Base-by-base conservation (phyloP, 1,140 invertebrate genomes). In the Plodia interpunctella region DNA sequence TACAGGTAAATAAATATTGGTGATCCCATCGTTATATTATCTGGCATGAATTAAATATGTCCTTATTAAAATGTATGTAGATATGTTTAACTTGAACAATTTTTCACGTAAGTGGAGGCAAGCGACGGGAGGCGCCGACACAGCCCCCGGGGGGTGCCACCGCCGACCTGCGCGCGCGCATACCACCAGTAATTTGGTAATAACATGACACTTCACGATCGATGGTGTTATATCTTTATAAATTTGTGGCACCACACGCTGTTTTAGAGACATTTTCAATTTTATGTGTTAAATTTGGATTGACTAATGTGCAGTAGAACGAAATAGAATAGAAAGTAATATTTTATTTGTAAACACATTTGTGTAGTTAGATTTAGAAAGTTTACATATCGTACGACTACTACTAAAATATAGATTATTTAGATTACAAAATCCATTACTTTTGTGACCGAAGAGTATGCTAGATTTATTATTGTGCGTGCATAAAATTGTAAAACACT, bases 41-140 rank as follows among this genome's bases (percentile, higher is more conserved):
- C n/a, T n/a, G n/a, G n/a, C 15, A 44, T 44, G 13, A 15, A 44
- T 44, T 44, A 15, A 17, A 17, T 15, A 15, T 15, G 13, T 44
- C n/a, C n/a, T n/a, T 44, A 17, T 13, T 44, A 15, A 17, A 15
- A n/a, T 15, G 2, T 2, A 44, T n/a, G n/a, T 15, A 10, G 5
- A 44, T 3, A n/a, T 44, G 38, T 15, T 44, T 15, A n/a, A 44
- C 18, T 53, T 60, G 62, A 70, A 70, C 70, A 79, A 82, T 86
- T 86, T 88, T 86, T 85, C 81, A 85, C 70, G 70, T 83, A 78
- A 81, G 70, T 80, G 70, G 65, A 68, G 54, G 20, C 38, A 44
- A 79, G 59, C 81, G 70, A 70, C 83, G 70, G 83, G 84, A 78
- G 75, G 69, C 78, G 68, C 85, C 85, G 83, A 80, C 85, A 86